Base-by-base conservation (phyloP, 2,797 vertebrate genomes). In the Cirrhinus mrigala region DNA sequence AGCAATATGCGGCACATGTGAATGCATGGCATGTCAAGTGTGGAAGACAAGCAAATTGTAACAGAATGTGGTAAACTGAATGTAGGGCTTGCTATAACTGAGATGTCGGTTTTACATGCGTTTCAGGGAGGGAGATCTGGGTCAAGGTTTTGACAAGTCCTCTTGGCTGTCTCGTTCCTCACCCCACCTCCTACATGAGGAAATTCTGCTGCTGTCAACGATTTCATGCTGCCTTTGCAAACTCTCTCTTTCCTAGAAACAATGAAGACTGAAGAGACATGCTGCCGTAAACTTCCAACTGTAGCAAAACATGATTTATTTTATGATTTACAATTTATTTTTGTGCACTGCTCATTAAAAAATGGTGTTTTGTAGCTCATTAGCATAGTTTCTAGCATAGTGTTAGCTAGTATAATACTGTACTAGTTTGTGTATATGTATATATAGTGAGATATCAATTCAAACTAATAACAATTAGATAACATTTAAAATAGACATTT, bases 111-210 rank as follows among this genome's bases (percentile, higher is more conserved):
- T 81, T 79, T 64, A 50, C 81, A 56, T 81, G 66, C 79, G 84
- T 79, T 85, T 48, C 86, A 86, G 40, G 6, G 46, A 83, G 84
- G 84, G 82, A 84, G 75, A 82, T 88, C 54, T 89, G 91, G 93
- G 92, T 92, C 92, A 92, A 92, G 91, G 92, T 92, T 88, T 92
- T 92, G 90, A 91, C 91, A 91, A 91, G 90, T 92, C 89, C 90
- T 89, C 89, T 94, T 93, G 92, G 93, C 92, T 87, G 85, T 79
- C 84, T 77, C 50, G 86, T 92, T 89, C 89, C 87, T 88, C 77
- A 82, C 87, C 89, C 86, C 87, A 88, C 87, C 87, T 91, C 89
- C 83, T 88, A 87, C 87, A 90, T 88, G 90, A 93, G 93, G 83
- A 92, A 86, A 81, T 79, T 84, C 82, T 91, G 90, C 87, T 89